A percentile compares a stretch with the other conserved stretches of the same genome.
phyloP scores from a whole-genome alignment of 2,113 vertebrate genomes.

The Garra rufa region DNA sequence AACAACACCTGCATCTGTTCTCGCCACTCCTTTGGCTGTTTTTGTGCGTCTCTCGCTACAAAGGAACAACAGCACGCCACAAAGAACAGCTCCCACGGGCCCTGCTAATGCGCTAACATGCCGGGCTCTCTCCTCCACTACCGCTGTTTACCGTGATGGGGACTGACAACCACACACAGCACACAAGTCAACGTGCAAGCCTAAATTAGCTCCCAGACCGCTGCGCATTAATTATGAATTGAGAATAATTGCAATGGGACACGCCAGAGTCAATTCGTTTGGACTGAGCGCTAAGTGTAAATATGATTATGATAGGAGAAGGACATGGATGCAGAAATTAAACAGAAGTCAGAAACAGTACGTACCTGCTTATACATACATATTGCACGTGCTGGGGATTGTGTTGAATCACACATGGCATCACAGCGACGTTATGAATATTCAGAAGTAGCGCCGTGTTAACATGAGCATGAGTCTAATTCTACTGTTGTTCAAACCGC shows the following conservation, averaged over 20 bases:
- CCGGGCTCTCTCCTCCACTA: constrained; percentile 68
- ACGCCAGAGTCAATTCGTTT: constrained; percentile 73
- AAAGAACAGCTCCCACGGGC: constrained; percentile 70
- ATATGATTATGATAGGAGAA: constrained; percentile 59
- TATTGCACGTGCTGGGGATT: not conserved
- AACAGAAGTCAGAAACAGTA: constrained; percentile 12
- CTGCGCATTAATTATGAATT: constrained; percentile 80
- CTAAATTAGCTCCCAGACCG: constrained; percentile 80
- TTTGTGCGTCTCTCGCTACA: constrained; percentile 54
- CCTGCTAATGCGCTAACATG: constrained; percentile 67
- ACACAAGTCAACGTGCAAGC: constrained; percentile 75
- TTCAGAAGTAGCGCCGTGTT: not conserved
- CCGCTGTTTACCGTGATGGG: constrained; percentile 73
- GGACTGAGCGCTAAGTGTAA: constrained; percentile 70
- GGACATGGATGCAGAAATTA: not conserved
- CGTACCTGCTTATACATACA: not conserved
- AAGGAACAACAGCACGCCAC: constrained; percentile 54
- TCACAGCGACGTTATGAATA: not conserved
- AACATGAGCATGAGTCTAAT: not conserved
- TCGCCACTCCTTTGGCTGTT: constrained; percentile 34
- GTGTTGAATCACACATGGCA: not conserved
- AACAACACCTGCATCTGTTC: constrained; percentile 53
- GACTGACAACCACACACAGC: constrained; percentile 76
- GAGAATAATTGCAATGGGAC: constrained; percentile 76
- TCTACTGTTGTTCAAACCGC: not conserved